A percentile compares a stretch with the other conserved stretches of the same genome.
These are phyloP conservation scores for Carlito syrichta DNA, from an alignment of 2,113 vertebrate genomes.

Conservation along the genomic window DNA sequence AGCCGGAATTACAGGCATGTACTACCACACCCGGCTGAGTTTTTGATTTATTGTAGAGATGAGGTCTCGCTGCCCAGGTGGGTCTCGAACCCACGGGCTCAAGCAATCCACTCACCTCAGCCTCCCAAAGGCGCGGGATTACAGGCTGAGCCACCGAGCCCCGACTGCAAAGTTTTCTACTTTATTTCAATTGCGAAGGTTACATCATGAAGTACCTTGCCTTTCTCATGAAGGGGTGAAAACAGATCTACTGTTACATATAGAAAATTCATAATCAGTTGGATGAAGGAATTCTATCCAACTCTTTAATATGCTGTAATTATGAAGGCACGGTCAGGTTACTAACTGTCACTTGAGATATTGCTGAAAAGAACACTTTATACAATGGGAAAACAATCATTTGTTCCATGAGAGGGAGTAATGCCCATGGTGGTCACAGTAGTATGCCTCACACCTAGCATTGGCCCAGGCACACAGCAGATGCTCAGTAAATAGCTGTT, in stretches of 20 bases:
- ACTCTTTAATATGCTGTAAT: not conserved
- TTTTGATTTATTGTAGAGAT: too few relatives aligned
- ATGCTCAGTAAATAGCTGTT: not conserved
- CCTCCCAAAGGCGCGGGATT: too few relatives aligned
- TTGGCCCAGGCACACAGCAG: not conserved
- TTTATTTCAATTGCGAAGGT: too few relatives aligned
- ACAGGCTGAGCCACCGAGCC: too few relatives aligned
- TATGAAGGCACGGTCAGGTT: not conserved
- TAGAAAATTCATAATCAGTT: not conserved
- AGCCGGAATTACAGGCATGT: too few relatives aligned
- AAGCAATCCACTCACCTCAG: too few relatives aligned
- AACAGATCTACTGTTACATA: not conserved
- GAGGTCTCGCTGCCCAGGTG: too few relatives aligned
- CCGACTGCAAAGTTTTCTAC: not conserved
- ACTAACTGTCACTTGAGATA: not conserved
- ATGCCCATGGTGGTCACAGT: fast-evolving
- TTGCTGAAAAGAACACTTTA: not conserved
- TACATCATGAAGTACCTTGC: not conserved
- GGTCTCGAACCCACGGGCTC: too few relatives aligned
- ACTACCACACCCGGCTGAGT: too few relatives aligned
- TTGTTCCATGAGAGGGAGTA: not conserved
- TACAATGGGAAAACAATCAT: fast-evolving
- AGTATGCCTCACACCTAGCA: fast-evolving
- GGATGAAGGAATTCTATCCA: not conserved
- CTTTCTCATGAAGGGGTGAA: not conserved